Base-by-base conservation (phyloP, 2,888 invertebrate genomes). In the Smittia aterrima region DNA sequence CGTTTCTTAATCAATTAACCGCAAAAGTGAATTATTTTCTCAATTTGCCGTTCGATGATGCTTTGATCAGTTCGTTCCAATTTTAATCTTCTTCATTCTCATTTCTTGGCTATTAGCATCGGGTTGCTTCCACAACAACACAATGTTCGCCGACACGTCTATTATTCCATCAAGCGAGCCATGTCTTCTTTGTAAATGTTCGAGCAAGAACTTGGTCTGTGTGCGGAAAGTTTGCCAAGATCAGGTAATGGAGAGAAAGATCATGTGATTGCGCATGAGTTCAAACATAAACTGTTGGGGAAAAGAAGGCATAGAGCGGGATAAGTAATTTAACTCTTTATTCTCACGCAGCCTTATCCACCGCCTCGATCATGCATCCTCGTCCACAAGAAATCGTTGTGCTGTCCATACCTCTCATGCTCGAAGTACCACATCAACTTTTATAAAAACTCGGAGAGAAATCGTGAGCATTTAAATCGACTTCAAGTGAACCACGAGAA, bases 361-460 rank as follows among this genome's bases (percentile, higher is more conserved):
- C 90, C 91, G 75, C 92, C 92, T 1, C 83, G 86, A 20, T 89
- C 90, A 72, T 93, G 93, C 81, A 88, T 90, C 75, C 83, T 90
- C 53, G 85, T 90, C 66, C 90, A 91, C 76, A 86, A 87, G 77
- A 86, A 86, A 76, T 87, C 87, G 75, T 85, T 87, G 67, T 94
- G 94, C 83, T 95, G 95, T 80, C 88, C 92, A 0, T 89, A 91
- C 79, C 83, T 94, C 77, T 87, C 91, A 74, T 94, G 94, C 81
- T 87, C 88, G 79, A 89, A 91, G 86, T 79, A 79, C 77, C 77
- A 66, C 18, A 38, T 74, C 25, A 74, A 64, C 18, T 74, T 62
- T 18, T 74, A 74, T 16, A 74, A 74, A 13, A 74, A 74, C 47
- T 24, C 41, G 6, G 74, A 74, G 47, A 74, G 74, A 47, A 74